Evolutionary conservation across 2,113 vertebrate genomes (phyloP), one percentile per base, ranked within the genome.

Genomic region (Plestiodon gilberti): DNA sequence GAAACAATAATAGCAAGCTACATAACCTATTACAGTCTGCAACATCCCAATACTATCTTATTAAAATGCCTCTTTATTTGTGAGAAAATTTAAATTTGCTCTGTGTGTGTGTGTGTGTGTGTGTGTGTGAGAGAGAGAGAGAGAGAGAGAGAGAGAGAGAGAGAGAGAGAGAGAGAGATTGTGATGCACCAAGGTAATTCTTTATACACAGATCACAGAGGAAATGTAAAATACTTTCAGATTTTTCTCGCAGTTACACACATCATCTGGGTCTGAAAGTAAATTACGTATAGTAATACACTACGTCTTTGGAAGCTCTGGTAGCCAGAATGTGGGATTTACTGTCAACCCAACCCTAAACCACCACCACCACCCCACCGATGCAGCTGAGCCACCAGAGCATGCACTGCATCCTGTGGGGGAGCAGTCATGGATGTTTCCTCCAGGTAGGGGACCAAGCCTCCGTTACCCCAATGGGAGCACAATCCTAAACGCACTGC

Each of bases 1-100:
- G 86, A 89, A 93, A 90, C 30, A 81, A 3, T 48, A 88, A 88
- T 87, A 92, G 52, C n/a, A n/a, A 8, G 70, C 43, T 33, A 0
- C 28, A 57, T 67, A 13, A 52, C 55, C 22, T 64, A 0, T 74
- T 1, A 2, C 17, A 57, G 64, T 77, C 0, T 4, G 0, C 2
- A 0, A 3, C 43, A 25, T 81, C 48, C 17, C 71, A 1, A 17
- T 64, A 20, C 6, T 70, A 18, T 11, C 79, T 59, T 88, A n/a
- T 57, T 30, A 55, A 61, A 89, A 0, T 82, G 9, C 3, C 71
- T 84, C 3, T 0, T 13, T 76, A 0, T 23, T 78, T 88, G 81
- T 81, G 83, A 10, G 62, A 14, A 78, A 57, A 2, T 70, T 1
- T 2, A 74, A 2, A 0, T 0, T 18, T 79, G 48, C 18, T 64